Evolutionary conservation across 2,113 vertebrate species (phyloP).

Genomic region (Anguilla japonica): DNA sequence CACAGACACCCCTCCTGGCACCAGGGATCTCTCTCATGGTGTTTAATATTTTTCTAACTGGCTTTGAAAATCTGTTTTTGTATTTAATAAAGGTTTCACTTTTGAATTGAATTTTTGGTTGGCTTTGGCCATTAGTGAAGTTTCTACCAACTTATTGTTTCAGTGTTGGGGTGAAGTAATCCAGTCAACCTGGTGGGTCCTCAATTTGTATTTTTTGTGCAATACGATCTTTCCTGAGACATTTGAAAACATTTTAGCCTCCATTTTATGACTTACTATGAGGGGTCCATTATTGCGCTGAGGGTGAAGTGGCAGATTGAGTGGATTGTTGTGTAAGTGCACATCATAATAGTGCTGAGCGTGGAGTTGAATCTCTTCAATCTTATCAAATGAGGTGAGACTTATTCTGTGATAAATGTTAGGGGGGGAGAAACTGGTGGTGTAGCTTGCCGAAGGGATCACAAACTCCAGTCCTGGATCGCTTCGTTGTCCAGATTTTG

Average conservation of each 20-base stretch:
- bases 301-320: not conserved
- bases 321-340: not conserved
- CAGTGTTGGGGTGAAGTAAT: too few relatives aligned
- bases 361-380: too few relatives aligned
- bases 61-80: constrained; percentile 33
- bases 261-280: too few relatives aligned
- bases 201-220: too few relatives aligned
- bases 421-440: not conserved
- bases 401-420: too few relatives aligned
- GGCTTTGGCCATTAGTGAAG: not conserved
- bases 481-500: too few relatives aligned
- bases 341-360: too few relatives aligned
- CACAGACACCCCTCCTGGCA: constrained; percentile 13
- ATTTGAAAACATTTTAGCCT: too few relatives aligned
- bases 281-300: not conserved
- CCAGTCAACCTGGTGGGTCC: too few relatives aligned
- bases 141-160: not conserved
- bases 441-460: not conserved
- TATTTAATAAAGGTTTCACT: constrained; percentile 22
- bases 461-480: too few relatives aligned
- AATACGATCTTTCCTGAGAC: too few relatives aligned
- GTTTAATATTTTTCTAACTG: constrained; percentile 24
- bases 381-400: too few relatives aligned
- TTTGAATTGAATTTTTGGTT: not conserved
- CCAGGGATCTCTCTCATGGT: not conserved